These are phyloP conservation scores for Toxostoma redivivum DNA, from an alignment of 2,113 vertebrate species.

Conservation along the genomic window DNA sequence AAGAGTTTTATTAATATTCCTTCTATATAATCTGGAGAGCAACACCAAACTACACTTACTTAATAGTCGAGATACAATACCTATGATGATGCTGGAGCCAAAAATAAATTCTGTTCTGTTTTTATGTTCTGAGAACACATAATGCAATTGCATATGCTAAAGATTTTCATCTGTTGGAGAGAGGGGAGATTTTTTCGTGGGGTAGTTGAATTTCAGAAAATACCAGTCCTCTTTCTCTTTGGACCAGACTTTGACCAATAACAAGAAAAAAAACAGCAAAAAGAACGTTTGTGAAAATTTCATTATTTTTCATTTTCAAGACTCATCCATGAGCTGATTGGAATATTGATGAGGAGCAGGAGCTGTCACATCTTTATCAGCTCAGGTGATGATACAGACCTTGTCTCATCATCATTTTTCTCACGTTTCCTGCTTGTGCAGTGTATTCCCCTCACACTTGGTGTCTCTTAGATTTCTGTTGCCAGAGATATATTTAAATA, in stretches of 20 bases:
- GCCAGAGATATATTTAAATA: conserved; percentile 45
- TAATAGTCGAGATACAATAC: neutral
- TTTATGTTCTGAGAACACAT: neutral
- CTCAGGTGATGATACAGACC: conserved; percentile 1
- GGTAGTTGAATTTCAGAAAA: neutral
- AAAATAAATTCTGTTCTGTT: neutral
- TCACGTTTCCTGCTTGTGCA: neutral
- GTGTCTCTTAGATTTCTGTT: conserved; percentile 9
- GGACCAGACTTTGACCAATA: neutral
- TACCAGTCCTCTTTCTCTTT: neutral
- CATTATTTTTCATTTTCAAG: neutral
- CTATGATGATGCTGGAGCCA: neutral
- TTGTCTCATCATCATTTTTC: conserved; percentile 27
- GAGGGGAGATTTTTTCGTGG: neutral
- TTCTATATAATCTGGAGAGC: neutral
- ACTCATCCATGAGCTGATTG: neutral
- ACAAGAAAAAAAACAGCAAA: neutral
- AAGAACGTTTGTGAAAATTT: neutral
- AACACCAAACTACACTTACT: neutral
- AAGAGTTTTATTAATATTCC: neutral
- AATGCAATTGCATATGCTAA: neutral
- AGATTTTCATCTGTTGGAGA: neutral
- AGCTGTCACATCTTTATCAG: conserved; percentile 21
- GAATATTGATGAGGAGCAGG: conserved; percentile 15
- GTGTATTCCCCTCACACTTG: neutral